These are phyloP conservation scores for Upupa epops DNA, from an alignment of 2,113 vertebrate species.

Conservation along the genomic window DNA sequence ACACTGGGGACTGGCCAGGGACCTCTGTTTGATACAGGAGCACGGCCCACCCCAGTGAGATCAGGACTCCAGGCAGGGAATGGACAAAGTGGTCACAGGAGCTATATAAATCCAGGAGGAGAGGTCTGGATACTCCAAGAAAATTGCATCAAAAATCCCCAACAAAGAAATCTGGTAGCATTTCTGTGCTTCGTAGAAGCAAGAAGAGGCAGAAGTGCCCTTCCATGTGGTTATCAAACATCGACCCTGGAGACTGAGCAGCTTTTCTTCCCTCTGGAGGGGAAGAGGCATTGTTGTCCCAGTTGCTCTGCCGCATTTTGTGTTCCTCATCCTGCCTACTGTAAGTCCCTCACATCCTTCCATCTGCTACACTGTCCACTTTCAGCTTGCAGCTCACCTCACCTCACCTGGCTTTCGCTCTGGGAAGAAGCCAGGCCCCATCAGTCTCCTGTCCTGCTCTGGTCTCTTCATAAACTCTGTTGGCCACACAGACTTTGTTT, in stretches of 20 bases:
- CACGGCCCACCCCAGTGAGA: background rate
- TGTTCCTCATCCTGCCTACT: background rate
- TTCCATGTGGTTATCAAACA: background rate
- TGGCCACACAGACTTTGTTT: background rate
- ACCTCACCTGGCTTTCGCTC: background rate
- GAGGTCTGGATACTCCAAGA: background rate
- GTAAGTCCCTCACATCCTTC: background rate
- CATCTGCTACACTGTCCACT: background rate
- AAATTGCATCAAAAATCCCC: background rate
- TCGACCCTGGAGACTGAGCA: background rate
- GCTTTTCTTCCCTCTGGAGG: background rate
- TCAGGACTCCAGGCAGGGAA: background rate
- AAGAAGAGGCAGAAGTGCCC: background rate
- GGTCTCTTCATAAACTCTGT: background rate
- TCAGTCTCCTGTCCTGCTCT: background rate
- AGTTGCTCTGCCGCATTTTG: background rate
- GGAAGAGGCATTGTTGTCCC: background rate
- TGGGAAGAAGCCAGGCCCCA: background rate
- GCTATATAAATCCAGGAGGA: background rate
- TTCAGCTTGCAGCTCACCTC: background rate
- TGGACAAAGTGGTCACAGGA: background rate
- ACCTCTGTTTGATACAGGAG: background rate
- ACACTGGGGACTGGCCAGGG: background rate
- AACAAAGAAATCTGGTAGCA: background rate
- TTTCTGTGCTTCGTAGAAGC: background rate